Evolutionary conservation across 2,113 vertebrate genomes (phyloP).

Genomic region (Perca fluviatilis): DNA sequence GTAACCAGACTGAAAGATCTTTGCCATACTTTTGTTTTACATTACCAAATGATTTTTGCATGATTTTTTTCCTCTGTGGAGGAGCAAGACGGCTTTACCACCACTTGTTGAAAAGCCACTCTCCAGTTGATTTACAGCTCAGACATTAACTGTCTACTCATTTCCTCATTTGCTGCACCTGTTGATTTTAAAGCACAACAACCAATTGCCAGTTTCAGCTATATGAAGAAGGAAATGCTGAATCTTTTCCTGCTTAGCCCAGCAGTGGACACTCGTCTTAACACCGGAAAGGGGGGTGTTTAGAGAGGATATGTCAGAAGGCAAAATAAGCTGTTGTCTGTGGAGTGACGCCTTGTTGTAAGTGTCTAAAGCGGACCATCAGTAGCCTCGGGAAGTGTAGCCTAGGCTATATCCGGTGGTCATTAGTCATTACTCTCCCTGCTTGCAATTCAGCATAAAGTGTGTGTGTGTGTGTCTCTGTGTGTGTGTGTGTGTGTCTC

Average conservation of each 20-base stretch:
- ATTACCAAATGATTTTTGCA: neutral
- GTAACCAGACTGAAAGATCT: neutral
- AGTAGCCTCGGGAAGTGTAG: conserved; percentile 18
- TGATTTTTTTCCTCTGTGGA: conserved; percentile 20
- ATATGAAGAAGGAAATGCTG: conserved; percentile 47
- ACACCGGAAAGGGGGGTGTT: conserved; percentile 42
- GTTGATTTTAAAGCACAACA: conserved; percentile 26
- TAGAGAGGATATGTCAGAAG: conserved; percentile 51
- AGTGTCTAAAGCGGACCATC: conserved; percentile 9
- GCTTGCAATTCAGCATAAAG: neutral
- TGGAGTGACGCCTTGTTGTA: conserved; percentile 12
- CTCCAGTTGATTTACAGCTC: conserved; percentile 14
- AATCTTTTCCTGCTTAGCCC: conserved; percentile 62
- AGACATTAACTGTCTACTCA: neutral
- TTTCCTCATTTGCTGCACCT: conserved; percentile 31
- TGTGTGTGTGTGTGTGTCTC: too few relatives aligned
- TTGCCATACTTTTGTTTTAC: conserved; percentile 7
- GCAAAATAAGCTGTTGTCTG: conserved; percentile 24
- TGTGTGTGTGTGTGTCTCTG: too few relatives aligned
- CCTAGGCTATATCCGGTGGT: conserved; percentile 11
- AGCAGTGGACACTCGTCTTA: neutral
- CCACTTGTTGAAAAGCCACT: conserved; percentile 17
- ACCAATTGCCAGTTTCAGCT: conserved; percentile 10
- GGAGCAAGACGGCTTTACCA: neutral
- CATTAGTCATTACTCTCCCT: neutral